These are phyloP conservation scores for Drosophila funebris DNA, from an alignment of 1,140 invertebrate genomes.

Conservation along the genomic window DNA sequence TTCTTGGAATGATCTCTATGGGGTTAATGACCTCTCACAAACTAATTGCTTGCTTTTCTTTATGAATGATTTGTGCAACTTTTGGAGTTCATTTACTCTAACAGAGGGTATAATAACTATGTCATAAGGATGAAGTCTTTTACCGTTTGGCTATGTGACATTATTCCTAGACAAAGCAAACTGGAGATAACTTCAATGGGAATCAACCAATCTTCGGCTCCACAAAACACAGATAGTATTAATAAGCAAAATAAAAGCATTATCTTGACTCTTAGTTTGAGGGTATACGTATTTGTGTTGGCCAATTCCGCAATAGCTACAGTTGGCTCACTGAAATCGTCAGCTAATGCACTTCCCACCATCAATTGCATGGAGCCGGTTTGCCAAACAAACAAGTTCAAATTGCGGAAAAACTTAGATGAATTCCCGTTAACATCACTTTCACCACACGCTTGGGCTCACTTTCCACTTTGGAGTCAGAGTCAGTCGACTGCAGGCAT, in stretches of 20 bases:
- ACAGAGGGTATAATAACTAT: neutral
- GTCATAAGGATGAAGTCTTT: neutral
- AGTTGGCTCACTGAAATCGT: neutral
- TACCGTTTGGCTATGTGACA: too few species aligned
- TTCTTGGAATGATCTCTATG: too few species aligned
- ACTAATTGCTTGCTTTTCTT: neutral
- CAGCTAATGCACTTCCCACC: slow-evolving; percentile 10
- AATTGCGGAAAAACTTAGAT: slow-evolving; percentile 39
- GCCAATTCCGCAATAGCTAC: neutral
- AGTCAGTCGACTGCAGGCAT: slow-evolving; percentile 35
- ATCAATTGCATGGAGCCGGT: slow-evolving; percentile 26
- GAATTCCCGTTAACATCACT: slow-evolving; percentile 34
- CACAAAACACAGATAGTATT: too few species aligned
- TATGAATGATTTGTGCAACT: neutral
- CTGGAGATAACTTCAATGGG: too few species aligned
- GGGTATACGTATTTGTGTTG: neutral
- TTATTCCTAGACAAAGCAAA: too few species aligned
- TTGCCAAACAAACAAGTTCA: slow-evolving; percentile 41
- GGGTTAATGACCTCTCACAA: too few species aligned
- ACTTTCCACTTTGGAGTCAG: slow-evolving; percentile 26
- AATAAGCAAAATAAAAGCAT: too few species aligned
- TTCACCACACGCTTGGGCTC: slow-evolving; percentile 50
- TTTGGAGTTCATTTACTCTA: neutral
- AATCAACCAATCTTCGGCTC: too few species aligned
- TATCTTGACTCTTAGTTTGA: neutral